phyloP scores from a whole-genome alignment of 2,797 vertebrate species.

The Echeneis naucrates region DNA sequence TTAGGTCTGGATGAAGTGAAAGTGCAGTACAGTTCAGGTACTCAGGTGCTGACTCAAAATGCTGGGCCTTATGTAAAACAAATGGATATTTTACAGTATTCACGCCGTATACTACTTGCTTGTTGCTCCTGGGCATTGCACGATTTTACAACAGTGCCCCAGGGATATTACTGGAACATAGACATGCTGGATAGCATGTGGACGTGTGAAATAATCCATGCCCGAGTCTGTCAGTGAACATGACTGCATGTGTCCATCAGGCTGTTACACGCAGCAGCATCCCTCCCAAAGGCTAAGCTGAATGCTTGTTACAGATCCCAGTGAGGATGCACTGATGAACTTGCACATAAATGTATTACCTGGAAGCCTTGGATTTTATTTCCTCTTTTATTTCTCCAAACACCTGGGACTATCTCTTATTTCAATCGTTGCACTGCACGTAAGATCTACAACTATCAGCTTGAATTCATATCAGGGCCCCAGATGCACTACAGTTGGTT shows the following conservation, averaged over 20 bases:
- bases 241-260: conserved; percentile 62
- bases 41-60: conserved; percentile 51
- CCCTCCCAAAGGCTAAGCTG: conserved; percentile 29
- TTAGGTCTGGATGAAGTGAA: conserved; percentile 38
- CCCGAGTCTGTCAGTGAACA: conserved; percentile 64
- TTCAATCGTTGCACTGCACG: conserved; percentile 52
- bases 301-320: conserved; percentile 15
- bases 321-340: conserved; percentile 34
- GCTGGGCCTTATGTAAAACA: conserved; percentile 47
- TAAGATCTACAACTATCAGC: conserved; percentile 44
- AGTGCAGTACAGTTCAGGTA: conserved; percentile 35
- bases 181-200: conserved; percentile 55
- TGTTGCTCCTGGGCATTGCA: conserved; percentile 55
- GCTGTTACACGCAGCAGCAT: conserved; percentile 45
- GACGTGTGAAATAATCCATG: conserved; percentile 67
- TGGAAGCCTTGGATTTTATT: conserved; percentile 48
- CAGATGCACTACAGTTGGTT: conserved; percentile 43
- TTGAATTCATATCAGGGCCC: conserved; percentile 55
- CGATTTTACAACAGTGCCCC: conserved; percentile 57
- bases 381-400: conserved; percentile 34
- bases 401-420: conserved; percentile 61
- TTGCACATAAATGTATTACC: conserved; percentile 34
- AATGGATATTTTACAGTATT: conserved; percentile 56
- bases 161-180: conserved; percentile 56
- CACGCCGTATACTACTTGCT: conserved; percentile 54